phyloP scores from a whole-genome alignment of 1,140 invertebrate species.

The Penaeus vannamei region DNA sequence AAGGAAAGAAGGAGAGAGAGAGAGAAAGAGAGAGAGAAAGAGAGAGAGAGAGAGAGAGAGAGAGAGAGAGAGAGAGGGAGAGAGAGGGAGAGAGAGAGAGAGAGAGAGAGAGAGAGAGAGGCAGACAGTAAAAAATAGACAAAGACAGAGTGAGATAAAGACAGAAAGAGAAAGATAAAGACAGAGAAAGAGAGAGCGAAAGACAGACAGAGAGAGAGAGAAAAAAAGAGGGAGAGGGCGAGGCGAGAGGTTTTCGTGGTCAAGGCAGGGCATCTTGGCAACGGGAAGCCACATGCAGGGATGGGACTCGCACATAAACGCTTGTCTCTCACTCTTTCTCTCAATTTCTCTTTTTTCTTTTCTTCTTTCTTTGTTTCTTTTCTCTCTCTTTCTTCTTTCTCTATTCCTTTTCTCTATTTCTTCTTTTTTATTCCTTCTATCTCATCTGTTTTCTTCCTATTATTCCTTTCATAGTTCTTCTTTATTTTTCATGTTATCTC shows the following conservation, averaged over 20 bases:
- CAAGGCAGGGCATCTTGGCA: neutral
- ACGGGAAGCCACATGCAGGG: neutral
- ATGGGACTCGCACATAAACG: neutral
- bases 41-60: conserved; percentile 1
- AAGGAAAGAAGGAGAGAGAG: too few species aligned
- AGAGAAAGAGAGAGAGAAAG: too few species aligned
- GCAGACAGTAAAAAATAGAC: neutral
- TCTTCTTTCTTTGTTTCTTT: too few species aligned
- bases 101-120: conserved; percentile 25
- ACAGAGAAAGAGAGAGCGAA: neutral
- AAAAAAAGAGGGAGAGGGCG: neutral
- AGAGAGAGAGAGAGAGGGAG: neutral
- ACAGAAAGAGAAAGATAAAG: neutral
- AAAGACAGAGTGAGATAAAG: neutral
- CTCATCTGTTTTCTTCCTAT: too few species aligned
- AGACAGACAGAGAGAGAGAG: conserved; percentile 9
- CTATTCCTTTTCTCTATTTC: too few species aligned
- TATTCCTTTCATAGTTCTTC: too few species aligned
- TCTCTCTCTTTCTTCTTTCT: too few species aligned
- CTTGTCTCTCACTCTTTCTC: too few species aligned
- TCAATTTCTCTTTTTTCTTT: too few species aligned
- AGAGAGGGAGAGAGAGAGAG: neutral
- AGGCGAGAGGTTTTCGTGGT: neutral
- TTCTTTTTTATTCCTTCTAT: too few species aligned
- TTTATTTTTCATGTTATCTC: too few species aligned